These are phyloP conservation scores for Polydrusus tereticollis DNA, from an alignment of 2,888 invertebrate species.

Conservation along the genomic window DNA sequence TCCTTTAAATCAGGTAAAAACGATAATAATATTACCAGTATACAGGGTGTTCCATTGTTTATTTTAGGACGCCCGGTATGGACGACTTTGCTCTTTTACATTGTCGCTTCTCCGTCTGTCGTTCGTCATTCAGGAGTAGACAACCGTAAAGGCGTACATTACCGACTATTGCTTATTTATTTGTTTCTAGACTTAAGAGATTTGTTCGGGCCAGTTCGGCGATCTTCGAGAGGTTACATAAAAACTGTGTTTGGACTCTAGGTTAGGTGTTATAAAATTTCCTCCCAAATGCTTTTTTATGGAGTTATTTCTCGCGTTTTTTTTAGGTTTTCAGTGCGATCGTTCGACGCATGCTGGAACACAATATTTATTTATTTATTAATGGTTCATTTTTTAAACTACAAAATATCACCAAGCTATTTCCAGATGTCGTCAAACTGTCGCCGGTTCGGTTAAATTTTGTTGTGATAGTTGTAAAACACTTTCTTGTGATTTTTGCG, in stretches of 20 bases:
- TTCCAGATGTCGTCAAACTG: neutral
- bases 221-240: constrained; percentile 2
- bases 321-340: neutral
- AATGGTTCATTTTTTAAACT: no score
- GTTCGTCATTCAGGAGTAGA: neutral
- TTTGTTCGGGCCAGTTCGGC: no score
- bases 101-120: neutral
- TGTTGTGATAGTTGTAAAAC: constrained; percentile 42
- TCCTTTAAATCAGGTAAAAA: no score
- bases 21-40: no score
- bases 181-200: constrained; percentile 13
- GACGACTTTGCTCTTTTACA: no score
- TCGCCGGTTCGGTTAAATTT: constrained; percentile 30
- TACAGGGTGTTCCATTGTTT: no score
- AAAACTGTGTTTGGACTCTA: constrained; percentile 11
- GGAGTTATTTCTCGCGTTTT: neutral
- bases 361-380: no score
- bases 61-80: no score
- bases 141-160: neutral
- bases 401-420: neutral
- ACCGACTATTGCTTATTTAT: constrained; percentile 21
- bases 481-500: constrained; percentile 42
- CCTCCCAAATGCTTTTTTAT: constrained; percentile 7
- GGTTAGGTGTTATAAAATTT: constrained; percentile 12
- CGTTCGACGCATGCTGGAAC: neutral